phyloP scores from a whole-genome alignment of 2,888 invertebrate species.

The Trachelus iudaicus region DNA sequence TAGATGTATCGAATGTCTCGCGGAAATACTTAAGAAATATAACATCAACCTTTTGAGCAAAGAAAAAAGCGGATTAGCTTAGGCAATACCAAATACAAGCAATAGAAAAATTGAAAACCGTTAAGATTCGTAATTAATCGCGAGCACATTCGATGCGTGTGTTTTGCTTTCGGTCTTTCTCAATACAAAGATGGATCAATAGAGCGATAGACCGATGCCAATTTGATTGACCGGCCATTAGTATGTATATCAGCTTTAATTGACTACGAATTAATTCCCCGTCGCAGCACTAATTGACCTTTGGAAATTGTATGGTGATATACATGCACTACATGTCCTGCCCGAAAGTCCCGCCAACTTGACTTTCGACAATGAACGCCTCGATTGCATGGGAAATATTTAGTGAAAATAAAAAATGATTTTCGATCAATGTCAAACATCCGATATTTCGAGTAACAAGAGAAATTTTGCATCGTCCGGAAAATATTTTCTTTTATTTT shows the following conservation, averaged over 20 bases:
- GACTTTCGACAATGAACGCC: background rate
- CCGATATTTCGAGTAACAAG: background rate
- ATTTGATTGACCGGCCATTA: background rate
- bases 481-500: background rate
- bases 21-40: constrained; percentile 17
- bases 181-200: background rate
- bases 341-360: background rate
- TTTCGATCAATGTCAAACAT: background rate
- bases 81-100: no score
- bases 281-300: background rate
- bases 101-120: background rate
- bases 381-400: background rate
- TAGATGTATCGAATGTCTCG: constrained; percentile 1
- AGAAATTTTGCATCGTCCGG: background rate
- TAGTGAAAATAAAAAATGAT: background rate
- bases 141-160: background rate
- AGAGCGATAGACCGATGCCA: background rate
- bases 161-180: background rate
- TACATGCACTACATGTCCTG: background rate
- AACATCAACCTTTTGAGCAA: constrained; percentile 12
- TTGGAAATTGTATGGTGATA: background rate
- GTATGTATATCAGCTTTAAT: background rate
- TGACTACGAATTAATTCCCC: background rate
- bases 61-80: background rate
- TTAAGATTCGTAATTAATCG: background rate